phyloP scores from a whole-genome alignment of 2,888 invertebrate species.

The Meloe dianella region DNA sequence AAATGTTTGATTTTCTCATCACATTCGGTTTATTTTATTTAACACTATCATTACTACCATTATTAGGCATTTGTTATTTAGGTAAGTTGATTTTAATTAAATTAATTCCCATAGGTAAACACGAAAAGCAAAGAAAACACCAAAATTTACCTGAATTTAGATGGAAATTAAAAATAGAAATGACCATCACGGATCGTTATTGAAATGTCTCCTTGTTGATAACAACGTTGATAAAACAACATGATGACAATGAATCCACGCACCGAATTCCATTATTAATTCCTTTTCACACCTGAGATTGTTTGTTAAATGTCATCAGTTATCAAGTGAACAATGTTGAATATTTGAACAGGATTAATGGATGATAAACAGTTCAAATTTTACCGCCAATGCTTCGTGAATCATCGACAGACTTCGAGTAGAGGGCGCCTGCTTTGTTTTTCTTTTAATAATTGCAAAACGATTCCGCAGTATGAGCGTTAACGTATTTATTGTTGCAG shows the following conservation, averaged over 20 bases:
- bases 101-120: neutral
- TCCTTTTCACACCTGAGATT: no score
- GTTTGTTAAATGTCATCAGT: no score
- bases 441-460: no score
- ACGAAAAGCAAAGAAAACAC: neutral
- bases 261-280: no score
- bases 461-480: neutral
- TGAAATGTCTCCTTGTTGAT: no score
- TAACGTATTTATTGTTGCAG: slow-evolving; percentile 41
- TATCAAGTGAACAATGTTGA: no score
- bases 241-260: neutral
- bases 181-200: neutral
- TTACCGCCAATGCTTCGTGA: no score
- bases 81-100: slow-evolving; percentile 42
- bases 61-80: slow-evolving; percentile 44
- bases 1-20: slow-evolving; percentile 47
- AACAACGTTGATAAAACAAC: neutral
- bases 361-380: no score
- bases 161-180: neutral
- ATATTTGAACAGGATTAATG: no score
- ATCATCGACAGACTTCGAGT: no score
- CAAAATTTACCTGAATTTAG: neutral
- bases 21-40: slow-evolving; percentile 46
- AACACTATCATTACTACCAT: slow-evolving; percentile 43
- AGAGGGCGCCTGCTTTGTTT: no score